Evolutionary conservation across 2,888 invertebrate genomes (phyloP), one percentile per base, ranked within the genome.

Genomic region (Tachina fera): DNA sequence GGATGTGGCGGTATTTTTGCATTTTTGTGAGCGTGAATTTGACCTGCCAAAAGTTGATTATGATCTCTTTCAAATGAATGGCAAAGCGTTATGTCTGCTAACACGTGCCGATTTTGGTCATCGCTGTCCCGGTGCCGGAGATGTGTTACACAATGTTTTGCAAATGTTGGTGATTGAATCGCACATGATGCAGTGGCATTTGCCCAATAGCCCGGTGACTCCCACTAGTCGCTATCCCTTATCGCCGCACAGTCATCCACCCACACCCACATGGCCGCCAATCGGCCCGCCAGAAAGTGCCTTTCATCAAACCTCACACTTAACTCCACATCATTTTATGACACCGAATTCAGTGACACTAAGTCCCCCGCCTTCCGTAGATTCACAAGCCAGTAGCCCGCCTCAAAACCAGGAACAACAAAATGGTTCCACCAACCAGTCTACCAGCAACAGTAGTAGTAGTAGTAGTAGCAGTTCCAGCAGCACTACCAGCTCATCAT

Each of bases 21-120:
- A 96, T 91, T 98, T 98, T 96, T 97, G 97, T 88, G 97, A 98
- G 93, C 94, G 97, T 88, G 97, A 98, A 93, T 98, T 97, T 92
- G 98, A 98, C 93, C 94, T 98, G 88, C 97, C 97, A 74, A 96
- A 96, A 89, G 96, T 98, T 91, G 97, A 98, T 91, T 96, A 97
- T 95, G 97, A 98, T 91, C 95, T 97, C 93, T 98, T 98, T 92
- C 97, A 97, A 94, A 98, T 98, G 98, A 98, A 98, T 92, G 98
- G 98, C 94, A 98, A 98, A 93, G 98, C 98, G 1, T 93, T 98
- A 89, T 98, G 98, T 92, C 94, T 98, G 67, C 93, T 98, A 87
- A 98, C 97, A 65, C 96, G 98, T 92, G 95, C 95, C 16, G 98
- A 98, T 93, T 95, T 98, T 89, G 96, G 97, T 41, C 98, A 98